Base-by-base conservation (phyloP, 2,797 vertebrate species). In the Halcyon chelicuti region DNA sequence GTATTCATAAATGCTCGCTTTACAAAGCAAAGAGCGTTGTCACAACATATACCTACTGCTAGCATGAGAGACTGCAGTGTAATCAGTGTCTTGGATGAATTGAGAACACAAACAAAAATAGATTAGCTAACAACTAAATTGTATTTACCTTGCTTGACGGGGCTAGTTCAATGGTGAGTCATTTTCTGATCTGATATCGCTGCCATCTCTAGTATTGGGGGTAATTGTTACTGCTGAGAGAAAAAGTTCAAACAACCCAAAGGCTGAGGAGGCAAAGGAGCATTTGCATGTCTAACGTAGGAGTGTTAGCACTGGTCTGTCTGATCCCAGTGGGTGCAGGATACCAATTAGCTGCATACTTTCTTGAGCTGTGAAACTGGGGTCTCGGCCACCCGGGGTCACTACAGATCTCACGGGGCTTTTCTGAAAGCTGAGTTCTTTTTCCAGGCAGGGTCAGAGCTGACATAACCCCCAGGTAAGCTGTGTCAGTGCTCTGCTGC, bases 21-120 rank as follows among this genome's bases (percentile, higher is more conserved):
- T 18, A 6, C 90, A 65, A 92, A 89, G 88, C 91, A 92, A 86
- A 95, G 93, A 79, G 80, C 74, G 6, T 74, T 81, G 91, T 73
- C 92, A 67, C 88, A 60, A 70, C 75, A 16, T 11, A 29, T 6
- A 19, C 88, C 42, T 7, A 68, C 73, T 78, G 65, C 95, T 93
- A 78, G 86, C 84, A 55, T 55, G 86, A 75, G 47, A 92, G 96
- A n/a, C 86, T 93, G 88, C 94, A 75, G 12, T 68, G 86, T 20
- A 94, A 90, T 95, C 94, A 76, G 90, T 76, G 94, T 57, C 89
- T 86, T 72, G 93, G 95, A 72, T 92, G 94, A 96, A 74, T 11
- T 28, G 87, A 80, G 94, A 97, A 72, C 57, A 87, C 90, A 97
- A 97, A 97, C 79, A 95, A 82, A 95, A 96, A 87, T 35, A 95